These are phyloP conservation scores for Drosophila atroscutellata DNA, from an alignment of 2,888 invertebrate species.

Conservation along the genomic window DNA sequence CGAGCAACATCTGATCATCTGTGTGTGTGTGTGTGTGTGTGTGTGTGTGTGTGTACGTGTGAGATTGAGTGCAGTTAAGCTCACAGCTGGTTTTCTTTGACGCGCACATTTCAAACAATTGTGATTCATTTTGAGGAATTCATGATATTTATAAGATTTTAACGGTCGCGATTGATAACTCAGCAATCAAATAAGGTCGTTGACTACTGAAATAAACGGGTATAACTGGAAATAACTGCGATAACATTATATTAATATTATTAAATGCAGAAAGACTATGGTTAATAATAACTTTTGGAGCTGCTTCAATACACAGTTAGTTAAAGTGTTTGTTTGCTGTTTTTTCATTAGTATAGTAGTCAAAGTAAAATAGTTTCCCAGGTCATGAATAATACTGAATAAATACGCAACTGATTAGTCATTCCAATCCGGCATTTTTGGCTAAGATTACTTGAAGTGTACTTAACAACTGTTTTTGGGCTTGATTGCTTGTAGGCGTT, in stretches of 20 bases:
- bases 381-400: background rate
- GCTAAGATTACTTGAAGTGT: background rate
- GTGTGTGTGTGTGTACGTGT: background rate
- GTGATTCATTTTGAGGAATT: background rate
- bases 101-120: background rate
- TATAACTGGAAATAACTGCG: background rate
- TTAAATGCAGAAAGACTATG: background rate
- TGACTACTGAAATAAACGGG: background rate
- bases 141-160: background rate
- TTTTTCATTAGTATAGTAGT: too few species aligned
- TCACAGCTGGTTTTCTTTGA: background rate
- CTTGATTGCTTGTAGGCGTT: conserved; percentile 15
- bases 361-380: background rate
- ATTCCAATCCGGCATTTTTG: background rate
- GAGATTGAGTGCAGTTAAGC: background rate
- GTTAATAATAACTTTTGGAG: background rate
- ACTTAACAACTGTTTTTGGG: conserved; percentile 17
- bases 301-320: background rate
- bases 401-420: background rate
- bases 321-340: background rate
- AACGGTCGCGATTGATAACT: background rate
- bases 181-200: background rate
- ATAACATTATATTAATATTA: background rate
- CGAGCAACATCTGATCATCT: conserved; percentile 18
- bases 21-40: background rate